Evolutionary conservation across 2,797 vertebrate genomes (phyloP), one percentile per base, ranked within the genome.

Genomic region (Anableps anableps): DNA sequence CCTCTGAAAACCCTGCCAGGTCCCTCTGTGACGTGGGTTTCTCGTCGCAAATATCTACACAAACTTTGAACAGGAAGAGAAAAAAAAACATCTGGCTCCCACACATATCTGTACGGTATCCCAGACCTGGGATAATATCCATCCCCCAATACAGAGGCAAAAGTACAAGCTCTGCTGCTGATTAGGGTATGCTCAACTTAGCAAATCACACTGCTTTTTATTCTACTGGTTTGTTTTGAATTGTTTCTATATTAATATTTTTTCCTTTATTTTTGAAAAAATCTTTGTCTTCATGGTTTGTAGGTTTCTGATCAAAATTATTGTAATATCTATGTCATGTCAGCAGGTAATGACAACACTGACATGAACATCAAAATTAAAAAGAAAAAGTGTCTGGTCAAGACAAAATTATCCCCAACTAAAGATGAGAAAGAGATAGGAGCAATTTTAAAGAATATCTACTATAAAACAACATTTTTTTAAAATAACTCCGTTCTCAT

Each of bases 1-100:
- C 78, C 81, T 51, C 82, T 79, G 78, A 85, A 88, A 86, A 81
- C 78, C 66, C 89, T 75, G 26, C 81, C 79, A 81, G 82, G 83
- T 91, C 72, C 76, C 76, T 80, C 62, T 53, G 75, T 88, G 87
- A 89, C 58, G 73, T 38, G 75, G 70, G 72, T 88, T 88, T 85
- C 88, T 81, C 78, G 83, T 90, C 77, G 78, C 83, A 78, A n/a
- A 77, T 75, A 31, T 41, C 62, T 81, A 83, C 73, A 80, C 38
- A 68, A 73, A 88, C 76, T 77, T 85, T 81, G 75, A 80, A 83
- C 50, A 79, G 73, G 74, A 85, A 89, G 78, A 31, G 71, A 82
- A 73, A 81, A 41, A 55, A 75, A 41, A 55, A 81, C 68, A 81
- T 51, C 66, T 71, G 5, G 60, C 48, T 84, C 41, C 75, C n/a